Percentiles rank a stretch among this genome's conserved stretches.
These are phyloP conservation scores for Ophiothrix spiculata DNA, from an alignment of 35 echinoderm and acorn worm species.

Conservation along the genomic window DNA sequence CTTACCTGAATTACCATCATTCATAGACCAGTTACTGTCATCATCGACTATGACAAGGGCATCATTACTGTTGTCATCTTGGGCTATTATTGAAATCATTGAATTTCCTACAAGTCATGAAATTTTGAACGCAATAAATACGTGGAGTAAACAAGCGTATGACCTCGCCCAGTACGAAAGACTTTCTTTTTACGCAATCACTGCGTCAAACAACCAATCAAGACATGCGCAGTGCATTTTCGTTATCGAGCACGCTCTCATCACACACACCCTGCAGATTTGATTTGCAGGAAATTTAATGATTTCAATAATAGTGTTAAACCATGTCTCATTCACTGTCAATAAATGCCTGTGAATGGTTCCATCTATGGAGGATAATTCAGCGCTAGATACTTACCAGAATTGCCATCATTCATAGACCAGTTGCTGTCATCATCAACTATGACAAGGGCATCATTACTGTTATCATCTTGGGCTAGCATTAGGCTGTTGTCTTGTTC, in stretches of 20 bases:
- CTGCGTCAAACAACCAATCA: too few relatives aligned
- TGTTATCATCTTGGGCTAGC: conserved; percentile 51
- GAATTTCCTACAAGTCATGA: too few relatives aligned
- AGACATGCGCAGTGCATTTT: too few relatives aligned
- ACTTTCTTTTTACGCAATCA: too few relatives aligned
- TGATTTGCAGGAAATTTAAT: too few relatives aligned
- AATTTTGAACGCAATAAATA: too few relatives aligned
- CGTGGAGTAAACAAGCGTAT: too few relatives aligned
- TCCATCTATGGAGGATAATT: too few relatives aligned
- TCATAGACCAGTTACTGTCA: background rate
- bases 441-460: conserved; percentile 56
- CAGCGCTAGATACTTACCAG: background rate
- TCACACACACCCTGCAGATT: too few relatives aligned
- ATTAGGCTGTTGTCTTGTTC: conserved; percentile 20
- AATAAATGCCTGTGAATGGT: conserved; percentile 43
- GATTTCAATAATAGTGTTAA: conserved; percentile 8
- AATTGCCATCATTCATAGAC: background rate
- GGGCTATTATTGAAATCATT: too few relatives aligned
- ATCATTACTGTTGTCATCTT: conserved; percentile 64
- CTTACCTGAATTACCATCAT: background rate
- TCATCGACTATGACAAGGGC: conserved; percentile 52
- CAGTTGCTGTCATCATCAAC: conserved; percentile 36
- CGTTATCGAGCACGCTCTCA: too few relatives aligned
- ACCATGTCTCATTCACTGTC: conserved; percentile 27
- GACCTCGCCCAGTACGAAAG: too few relatives aligned